Base-by-base conservation (phyloP, 2,888 invertebrate genomes). In the Leptopilina syphax region DNA sequence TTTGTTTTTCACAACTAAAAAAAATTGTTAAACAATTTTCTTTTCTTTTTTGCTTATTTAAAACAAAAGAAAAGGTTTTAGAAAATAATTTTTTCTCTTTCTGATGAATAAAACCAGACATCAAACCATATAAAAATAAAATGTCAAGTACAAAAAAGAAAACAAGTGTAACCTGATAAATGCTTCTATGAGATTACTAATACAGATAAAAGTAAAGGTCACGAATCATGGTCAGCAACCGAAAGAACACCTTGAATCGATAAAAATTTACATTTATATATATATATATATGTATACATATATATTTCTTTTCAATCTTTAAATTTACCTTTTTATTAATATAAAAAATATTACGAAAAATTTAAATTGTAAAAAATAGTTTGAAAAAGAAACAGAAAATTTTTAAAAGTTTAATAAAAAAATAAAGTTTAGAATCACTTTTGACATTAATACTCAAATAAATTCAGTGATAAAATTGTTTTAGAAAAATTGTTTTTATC, bases 181-280 rank as follows among this genome's bases (percentile, higher is more conserved):
- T 66, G 41, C 34, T 66, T 41, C 41, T n/a, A 44, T 44, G n/a
- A 66, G 66, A 66, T 68, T 50, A 50, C 68, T 68, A 68, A 47
- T 68, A 68, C 10, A 68, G 68, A 68, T 68, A 68, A 50, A 24
- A 68, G 24, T 68, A 47, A 68, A 68, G 68, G 68, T 68, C 68
- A 68, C 68, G 50, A 68, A 50, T 50, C 68, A 68, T 68, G 68
- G 68, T 12, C 50, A 68, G 47, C 50, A 50, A 68, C 24, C 47
- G 68, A 68, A 68, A 50, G 68, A 47, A 24, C 68, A 68, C 41
- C 12, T 18, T 68, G 24, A 68, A 68, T 68, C 68, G 24, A 68
- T 68, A 68, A 18, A 44, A 66, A 66, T 24, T 50, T 50, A 18
- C 47, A 68, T 47, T 9, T 68, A 50, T 68, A 47, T 9, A 63